A percentile compares a stretch with the other conserved stretches of the same genome.
phyloP scores from a whole-genome alignment of 2,888 invertebrate genomes.

The Erannis defoliaria region DNA sequence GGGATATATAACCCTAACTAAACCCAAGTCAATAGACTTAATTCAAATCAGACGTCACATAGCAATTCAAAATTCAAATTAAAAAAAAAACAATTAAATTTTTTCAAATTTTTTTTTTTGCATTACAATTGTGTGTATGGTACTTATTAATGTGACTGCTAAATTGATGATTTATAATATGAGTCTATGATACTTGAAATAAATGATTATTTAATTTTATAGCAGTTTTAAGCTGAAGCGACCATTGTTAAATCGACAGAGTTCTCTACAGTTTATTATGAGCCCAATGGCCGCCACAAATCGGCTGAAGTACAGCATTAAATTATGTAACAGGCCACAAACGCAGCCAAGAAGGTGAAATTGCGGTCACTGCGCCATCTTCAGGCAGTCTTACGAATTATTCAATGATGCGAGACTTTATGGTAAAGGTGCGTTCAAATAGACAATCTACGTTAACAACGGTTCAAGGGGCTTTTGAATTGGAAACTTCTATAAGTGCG shows the following conservation, averaged over 20 bases:
- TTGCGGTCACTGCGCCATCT: slow-evolving; percentile 42
- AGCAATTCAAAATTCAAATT: too few species aligned
- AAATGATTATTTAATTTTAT: too few species aligned
- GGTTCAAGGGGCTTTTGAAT: neutral
- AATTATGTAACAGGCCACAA: slow-evolving; percentile 39
- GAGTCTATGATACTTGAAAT: too few species aligned
- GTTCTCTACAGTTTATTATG: slow-evolving; percentile 23
- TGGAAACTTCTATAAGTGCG: too few species aligned
- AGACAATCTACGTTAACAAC: slow-evolving; percentile 6
- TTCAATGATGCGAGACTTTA: slow-evolving; percentile 41
- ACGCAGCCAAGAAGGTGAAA: slow-evolving; percentile 37
- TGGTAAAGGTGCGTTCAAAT: slow-evolving; percentile 25
- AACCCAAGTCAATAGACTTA: too few species aligned
- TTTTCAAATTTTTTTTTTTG: too few species aligned
- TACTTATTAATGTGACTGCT: too few species aligned
- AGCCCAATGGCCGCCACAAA: slow-evolving; percentile 28
- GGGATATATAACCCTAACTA: too few species aligned
- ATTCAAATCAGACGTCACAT: too few species aligned
- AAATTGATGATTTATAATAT: too few species aligned
- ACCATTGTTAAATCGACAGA: slow-evolving; percentile 11
- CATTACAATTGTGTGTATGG: too few species aligned
- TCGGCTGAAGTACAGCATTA: slow-evolving; percentile 32
- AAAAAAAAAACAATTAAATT: too few species aligned
- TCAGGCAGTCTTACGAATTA: slow-evolving; percentile 44
- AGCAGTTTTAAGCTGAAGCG: slow-evolving; percentile 7